A percentile compares a stretch with the other conserved stretches of the same genome.
Conservation (phyloP, 2,888 invertebrate species). For the Macropis europaea region DNA sequence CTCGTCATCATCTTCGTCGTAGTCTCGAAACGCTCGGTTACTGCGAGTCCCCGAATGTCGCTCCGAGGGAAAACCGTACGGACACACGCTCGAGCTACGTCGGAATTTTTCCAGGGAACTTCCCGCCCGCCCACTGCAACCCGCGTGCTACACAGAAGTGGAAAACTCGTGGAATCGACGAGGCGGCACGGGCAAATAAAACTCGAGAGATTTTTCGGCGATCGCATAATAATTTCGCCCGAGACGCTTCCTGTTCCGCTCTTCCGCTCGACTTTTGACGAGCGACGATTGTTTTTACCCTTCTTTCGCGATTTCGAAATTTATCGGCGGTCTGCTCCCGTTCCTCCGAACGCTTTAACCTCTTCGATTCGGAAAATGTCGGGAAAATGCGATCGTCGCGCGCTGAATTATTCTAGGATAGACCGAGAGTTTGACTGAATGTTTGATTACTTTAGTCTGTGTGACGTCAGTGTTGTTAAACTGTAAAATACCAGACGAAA, state of each 20-base stretch:
- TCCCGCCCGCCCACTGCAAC: too few relatives aligned
- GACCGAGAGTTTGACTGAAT: too few relatives aligned
- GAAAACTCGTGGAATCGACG: constrained; percentile 28
- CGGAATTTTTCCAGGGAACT: constrained; percentile 37
- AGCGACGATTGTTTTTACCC: not conserved
- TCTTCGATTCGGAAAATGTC: too few relatives aligned
- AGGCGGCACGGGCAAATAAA: constrained; percentile 22
- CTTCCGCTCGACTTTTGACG: not conserved
- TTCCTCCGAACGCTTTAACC: too few relatives aligned
- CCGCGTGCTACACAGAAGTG: constrained; percentile 7
- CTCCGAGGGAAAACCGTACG: constrained; percentile 37
- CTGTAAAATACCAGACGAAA: too few relatives aligned
- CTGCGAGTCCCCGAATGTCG: constrained; percentile 32
- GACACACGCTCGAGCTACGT: constrained; percentile 8
- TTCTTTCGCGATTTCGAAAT: not conserved
- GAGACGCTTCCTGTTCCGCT: not conserved
- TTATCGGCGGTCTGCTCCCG: too few relatives aligned
- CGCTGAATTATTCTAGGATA: too few relatives aligned
- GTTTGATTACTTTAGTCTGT: too few relatives aligned
- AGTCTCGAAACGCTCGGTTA: constrained; percentile 24
- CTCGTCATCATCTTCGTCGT: not conserved
- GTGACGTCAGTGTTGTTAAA: too few relatives aligned
- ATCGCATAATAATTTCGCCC: constrained; percentile 29
- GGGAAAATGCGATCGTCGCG: too few relatives aligned
- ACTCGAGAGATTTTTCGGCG: constrained; percentile 26